Evolutionary conservation across 2,797 vertebrate genomes (phyloP).

Genomic region (Tenualosa ilisha): DNA sequence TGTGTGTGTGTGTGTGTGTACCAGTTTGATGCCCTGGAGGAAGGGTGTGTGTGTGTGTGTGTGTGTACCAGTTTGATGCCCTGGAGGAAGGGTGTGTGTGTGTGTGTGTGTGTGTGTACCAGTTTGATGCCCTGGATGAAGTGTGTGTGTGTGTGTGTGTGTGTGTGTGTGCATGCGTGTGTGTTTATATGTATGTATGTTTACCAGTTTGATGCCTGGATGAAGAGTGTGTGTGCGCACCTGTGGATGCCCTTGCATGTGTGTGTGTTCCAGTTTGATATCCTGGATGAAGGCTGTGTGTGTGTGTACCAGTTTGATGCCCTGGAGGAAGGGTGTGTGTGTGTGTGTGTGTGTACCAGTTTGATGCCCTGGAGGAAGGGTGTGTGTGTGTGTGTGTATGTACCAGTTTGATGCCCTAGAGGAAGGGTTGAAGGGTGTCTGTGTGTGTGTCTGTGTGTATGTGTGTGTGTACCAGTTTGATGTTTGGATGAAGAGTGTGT

Average conservation of each 20-base stretch:
- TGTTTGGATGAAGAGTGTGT: no score
- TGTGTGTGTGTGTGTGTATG: conserved; percentile 33
- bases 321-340: no score
- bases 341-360: no score
- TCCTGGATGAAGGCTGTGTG: no score
- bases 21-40: no score
- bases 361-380: no score
- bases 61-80: no score
- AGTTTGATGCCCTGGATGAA: background rate
- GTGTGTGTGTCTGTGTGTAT: background rate
- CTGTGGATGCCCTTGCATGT: background rate
- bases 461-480: no score
- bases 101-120: background rate
- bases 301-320: no score
- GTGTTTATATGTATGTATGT: background rate
- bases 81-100: background rate
- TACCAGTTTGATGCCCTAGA: conserved; percentile 85
- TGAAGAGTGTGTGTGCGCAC: no score
- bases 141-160: conserved; percentile 41
- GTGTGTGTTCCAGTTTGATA: background rate
- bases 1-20: no score
- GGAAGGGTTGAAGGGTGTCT: conserved; percentile 68
- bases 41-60: background rate
- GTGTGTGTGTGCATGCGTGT: background rate
- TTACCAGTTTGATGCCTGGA: conserved; percentile 11